phyloP scores from a whole-genome alignment of 2,888 invertebrate genomes.

The Adelphocoris suturalis region DNA sequence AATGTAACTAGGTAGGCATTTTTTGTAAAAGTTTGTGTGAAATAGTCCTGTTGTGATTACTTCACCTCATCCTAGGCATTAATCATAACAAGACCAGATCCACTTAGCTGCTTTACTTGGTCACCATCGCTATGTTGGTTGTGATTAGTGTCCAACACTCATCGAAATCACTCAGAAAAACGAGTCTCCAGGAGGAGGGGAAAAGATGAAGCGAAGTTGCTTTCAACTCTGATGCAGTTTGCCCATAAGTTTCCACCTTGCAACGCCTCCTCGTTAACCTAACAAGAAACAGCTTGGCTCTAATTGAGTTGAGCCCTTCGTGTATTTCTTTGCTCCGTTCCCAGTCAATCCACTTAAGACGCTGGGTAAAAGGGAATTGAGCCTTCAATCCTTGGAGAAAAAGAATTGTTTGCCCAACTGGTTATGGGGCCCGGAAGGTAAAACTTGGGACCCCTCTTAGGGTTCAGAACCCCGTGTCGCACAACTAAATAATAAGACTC shows the following conservation, averaged over 20 bases:
- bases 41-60: too few species aligned
- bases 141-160: too few species aligned
- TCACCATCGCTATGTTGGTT: too few species aligned
- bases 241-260: conserved; percentile 34
- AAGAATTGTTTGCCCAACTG: conserved; percentile 61
- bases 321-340: conserved; percentile 56
- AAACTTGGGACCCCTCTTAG: conserved; percentile 17
- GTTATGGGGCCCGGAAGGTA: conserved; percentile 56
- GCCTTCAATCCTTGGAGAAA: conserved; percentile 12
- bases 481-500: conserved; percentile 64
- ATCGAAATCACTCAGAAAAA: neutral
- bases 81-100: too few species aligned
- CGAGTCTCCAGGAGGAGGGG: neutral
- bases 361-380: conserved; percentile 34
- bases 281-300: conserved; percentile 50
- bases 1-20: too few species aligned
- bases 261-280: conserved; percentile 50
- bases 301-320: conserved; percentile 53
- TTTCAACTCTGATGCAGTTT: neutral
- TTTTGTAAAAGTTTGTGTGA: too few species aligned
- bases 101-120: too few species aligned
- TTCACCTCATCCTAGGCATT: too few species aligned
- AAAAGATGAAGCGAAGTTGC: neutral
- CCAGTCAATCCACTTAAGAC: conserved; percentile 60
- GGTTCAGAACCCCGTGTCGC: conserved; percentile 31